Evolutionary conservation across 1,140 invertebrate species (phyloP).

Genomic region (Drosophila ananassae): DNA sequence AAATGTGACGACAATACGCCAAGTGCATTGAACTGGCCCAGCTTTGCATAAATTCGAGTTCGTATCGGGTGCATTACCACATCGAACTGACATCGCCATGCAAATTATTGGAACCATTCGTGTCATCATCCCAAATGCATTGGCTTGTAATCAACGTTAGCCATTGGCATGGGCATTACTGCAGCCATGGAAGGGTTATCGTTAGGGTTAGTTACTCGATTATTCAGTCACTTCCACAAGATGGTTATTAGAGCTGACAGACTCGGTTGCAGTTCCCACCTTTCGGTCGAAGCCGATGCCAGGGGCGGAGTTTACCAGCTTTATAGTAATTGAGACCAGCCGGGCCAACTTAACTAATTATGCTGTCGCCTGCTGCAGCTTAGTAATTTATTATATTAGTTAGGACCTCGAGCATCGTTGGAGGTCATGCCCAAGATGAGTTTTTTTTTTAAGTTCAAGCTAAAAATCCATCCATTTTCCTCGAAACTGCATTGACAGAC

Average conservation of each 20-base stretch:
- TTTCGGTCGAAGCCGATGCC: not conserved
- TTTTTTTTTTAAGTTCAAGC: not conserved
- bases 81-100: conserved; percentile 26
- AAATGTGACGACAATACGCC: conserved; percentile 52
- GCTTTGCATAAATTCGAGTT: conserved; percentile 62
- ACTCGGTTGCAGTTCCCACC: conserved; percentile 14
- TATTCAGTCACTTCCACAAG: conserved; percentile 17
- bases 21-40: conserved; percentile 68
- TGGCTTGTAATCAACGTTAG: conserved; percentile 1
- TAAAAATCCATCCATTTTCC: conserved; percentile 1
- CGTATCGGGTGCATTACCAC: conserved; percentile 32
- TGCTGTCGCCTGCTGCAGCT: conserved; percentile 25
- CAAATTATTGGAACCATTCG: conserved; percentile 14
- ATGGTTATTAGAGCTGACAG: conserved; percentile 31
- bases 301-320: conserved; percentile 12
- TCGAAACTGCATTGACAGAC: conserved; percentile 22
- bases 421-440: conserved; percentile 13
- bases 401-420: conserved; percentile 12
- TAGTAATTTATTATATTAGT: conserved; percentile 47
- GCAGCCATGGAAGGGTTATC: conserved; percentile 6
- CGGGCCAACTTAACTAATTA: conserved; percentile 40
- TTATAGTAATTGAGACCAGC: conserved; percentile 32
- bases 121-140: conserved; percentile 6
- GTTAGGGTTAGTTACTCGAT: conserved; percentile 11
- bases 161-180: not conserved